A percentile compares a stretch with the other conserved stretches of the same genome.
Evolutionary conservation across 2,888 invertebrate species (phyloP).

Genomic region (Drosophila pegasa): DNA sequence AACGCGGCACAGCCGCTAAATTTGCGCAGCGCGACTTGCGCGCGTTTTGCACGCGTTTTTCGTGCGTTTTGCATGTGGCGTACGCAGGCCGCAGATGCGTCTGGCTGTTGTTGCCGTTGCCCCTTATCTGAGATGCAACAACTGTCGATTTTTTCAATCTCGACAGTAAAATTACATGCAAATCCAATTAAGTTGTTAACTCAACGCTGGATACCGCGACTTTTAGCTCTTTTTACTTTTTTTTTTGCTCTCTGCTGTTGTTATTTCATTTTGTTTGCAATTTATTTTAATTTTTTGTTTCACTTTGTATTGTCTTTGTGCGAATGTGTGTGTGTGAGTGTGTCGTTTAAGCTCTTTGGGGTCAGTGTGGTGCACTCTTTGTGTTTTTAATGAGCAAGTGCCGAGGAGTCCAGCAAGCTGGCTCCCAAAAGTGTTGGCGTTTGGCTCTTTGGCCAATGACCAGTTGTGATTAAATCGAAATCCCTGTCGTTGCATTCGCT

Average conservation of each 20-base stretch:
- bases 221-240: conserved; percentile 16
- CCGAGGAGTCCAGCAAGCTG: conserved; percentile 10
- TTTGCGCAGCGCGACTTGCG: conserved; percentile 48
- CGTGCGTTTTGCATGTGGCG: conserved; percentile 41
- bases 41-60: conserved; percentile 57
- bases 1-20: conserved; percentile 5
- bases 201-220: conserved; percentile 57
- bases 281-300: conserved; percentile 73
- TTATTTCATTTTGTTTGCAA: conserved; percentile 52
- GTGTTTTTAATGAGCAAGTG: conserved; percentile 75
- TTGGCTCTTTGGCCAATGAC: conserved; percentile 62
- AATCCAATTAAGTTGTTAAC: conserved; percentile 84
- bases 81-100: conserved; percentile 46
- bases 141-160: conserved; percentile 84
- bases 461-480: conserved; percentile 70
- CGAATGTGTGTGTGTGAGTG: conserved; percentile 14
- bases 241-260: conserved; percentile 30
- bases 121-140: conserved; percentile 76
- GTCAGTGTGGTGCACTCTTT: conserved; percentile 72
- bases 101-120: conserved; percentile 20
- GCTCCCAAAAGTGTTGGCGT: conserved; percentile 71
- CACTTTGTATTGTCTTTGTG: conserved; percentile 48
- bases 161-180: conserved; percentile 83
- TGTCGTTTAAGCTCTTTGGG: conserved; percentile 69
- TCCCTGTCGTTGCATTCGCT: conserved; percentile 31